Evolutionary conservation across 2,113 vertebrate genomes (phyloP).

Genomic region (Aegypius monachus): DNA sequence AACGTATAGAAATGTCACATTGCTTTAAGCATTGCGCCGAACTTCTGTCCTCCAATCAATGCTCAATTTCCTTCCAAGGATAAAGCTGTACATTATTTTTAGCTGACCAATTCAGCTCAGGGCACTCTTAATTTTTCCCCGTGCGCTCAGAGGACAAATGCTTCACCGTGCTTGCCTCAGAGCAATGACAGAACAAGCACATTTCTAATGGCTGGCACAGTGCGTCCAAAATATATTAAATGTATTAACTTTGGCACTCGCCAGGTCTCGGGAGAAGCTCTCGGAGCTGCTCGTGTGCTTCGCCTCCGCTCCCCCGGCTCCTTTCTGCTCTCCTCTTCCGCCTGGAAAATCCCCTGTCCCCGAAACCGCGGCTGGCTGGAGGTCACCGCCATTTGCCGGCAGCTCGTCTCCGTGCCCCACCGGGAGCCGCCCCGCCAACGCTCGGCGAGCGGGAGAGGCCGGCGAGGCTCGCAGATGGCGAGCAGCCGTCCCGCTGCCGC

Average conservation of each 20-base stretch:
- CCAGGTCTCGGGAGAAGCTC: neutral
- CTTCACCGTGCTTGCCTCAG: constrained; percentile 29
- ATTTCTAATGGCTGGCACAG: constrained; percentile 54
- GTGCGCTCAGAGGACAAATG: constrained; percentile 44
- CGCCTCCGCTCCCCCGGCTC: accelerated
- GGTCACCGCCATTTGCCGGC: neutral
- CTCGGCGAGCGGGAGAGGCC: neutral
- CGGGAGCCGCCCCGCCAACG: accelerated
- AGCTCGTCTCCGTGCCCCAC: neutral
- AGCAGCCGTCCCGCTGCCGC: neutral
- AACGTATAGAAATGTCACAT: constrained; percentile 47
- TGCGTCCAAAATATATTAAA: constrained; percentile 23
- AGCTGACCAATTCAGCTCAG: constrained; percentile 64
- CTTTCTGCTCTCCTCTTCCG: neutral
- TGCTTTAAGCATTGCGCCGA: constrained; percentile 14
- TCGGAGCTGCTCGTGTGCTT: neutral
- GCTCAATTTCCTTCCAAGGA: constrained; percentile 69
- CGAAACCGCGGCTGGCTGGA: neutral
- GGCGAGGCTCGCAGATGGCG: neutral
- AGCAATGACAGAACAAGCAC: constrained; percentile 65
- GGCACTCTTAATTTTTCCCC: constrained; percentile 39
- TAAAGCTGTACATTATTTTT: constrained; percentile 35
- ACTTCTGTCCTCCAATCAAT: constrained; percentile 60
- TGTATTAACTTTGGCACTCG: constrained; percentile 53
- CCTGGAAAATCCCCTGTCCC: neutral